Conservation (phyloP, 1,140 invertebrate genomes). For the Drosophila bocki region DNA sequence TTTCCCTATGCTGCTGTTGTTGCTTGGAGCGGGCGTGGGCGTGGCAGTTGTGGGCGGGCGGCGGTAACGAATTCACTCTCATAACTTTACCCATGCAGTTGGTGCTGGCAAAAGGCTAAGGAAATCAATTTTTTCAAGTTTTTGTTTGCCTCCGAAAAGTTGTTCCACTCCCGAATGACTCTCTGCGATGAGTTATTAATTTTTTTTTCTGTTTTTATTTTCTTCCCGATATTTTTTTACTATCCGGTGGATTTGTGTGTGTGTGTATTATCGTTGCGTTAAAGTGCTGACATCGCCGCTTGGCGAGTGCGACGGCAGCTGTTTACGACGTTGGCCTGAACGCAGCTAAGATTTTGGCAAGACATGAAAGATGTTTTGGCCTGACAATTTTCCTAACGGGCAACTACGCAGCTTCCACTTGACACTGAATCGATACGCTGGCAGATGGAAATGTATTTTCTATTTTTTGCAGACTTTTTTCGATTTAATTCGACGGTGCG, state of each 20-base stretch:
- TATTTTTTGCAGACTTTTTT: conserved; percentile 42
- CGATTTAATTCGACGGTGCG: conserved; percentile 2
- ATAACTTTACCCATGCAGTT: conserved; percentile 84
- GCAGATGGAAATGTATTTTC: conserved; percentile 37
- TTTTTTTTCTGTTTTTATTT: conserved; percentile 17
- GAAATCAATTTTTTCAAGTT: conserved; percentile 42
- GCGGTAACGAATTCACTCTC: conserved; percentile 74
- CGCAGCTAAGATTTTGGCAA: conserved; percentile 66
- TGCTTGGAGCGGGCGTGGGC: conserved; percentile 58
- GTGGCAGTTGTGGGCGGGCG: conserved; percentile 66
- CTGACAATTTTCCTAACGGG: conserved; percentile 54
- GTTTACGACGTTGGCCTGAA: conserved; percentile 58
- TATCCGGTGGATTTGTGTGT: conserved; percentile 19
- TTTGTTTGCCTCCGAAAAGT: conserved; percentile 30
- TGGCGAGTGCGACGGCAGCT: conserved; percentile 52
- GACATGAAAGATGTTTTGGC: conserved; percentile 68
- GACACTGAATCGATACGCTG: conserved; percentile 24
- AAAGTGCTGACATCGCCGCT: conserved; percentile 64
- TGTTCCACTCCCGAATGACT: conserved; percentile 24
- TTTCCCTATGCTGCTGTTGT: conserved; percentile 41
- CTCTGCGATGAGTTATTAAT: conserved; percentile 20
- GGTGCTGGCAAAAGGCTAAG: conserved; percentile 42
- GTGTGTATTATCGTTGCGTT: conserved; percentile 30
- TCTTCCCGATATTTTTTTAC: conserved; percentile 14
- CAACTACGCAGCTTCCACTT: conserved; percentile 36